Evolutionary conservation across 30 jellyfish, hydroid and myxozoan species (phyloP).

Genomic region (Pseudorhiza aurosa): DNA sequence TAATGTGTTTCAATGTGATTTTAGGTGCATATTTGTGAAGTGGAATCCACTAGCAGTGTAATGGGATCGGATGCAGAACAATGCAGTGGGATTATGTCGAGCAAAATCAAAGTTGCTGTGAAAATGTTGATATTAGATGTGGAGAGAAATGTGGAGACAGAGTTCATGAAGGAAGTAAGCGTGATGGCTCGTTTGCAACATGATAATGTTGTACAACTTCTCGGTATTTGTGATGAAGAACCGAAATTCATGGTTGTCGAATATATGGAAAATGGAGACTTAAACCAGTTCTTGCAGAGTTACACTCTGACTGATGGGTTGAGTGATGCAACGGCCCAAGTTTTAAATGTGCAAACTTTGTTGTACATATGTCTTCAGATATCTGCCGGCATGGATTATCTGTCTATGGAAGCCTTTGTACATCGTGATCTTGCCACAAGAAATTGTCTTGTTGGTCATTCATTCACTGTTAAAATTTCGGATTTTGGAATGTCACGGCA

Average conservation of each 20-base stretch:
- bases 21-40: slow-evolving; percentile 56
- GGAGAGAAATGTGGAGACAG: slow-evolving; percentile 64
- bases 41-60: slow-evolving; percentile 36
- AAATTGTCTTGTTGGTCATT: slow-evolving; percentile 94
- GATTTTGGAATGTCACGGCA: slow-evolving; percentile 91
- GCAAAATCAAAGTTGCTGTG: slow-evolving; percentile 76
- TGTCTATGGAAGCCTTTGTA: slow-evolving; percentile 79
- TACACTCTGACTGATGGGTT: slow-evolving; percentile 6
- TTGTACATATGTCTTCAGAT: slow-evolving; percentile 81
- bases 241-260: slow-evolving; percentile 92
- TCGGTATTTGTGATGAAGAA: slow-evolving; percentile 87
- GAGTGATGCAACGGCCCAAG: slow-evolving; percentile 50
- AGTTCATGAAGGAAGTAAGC: slow-evolving; percentile 89
- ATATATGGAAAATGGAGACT: slow-evolving; percentile 94
- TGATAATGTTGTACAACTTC: slow-evolving; percentile 83
- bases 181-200: slow-evolving; percentile 93
- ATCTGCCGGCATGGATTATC: slow-evolving; percentile 84
- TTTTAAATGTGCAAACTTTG: slow-evolving; percentile 65
- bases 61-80: slow-evolving; percentile 15
- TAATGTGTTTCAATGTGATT: neutral
- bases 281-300: slow-evolving; percentile 72
- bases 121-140: slow-evolving; percentile 77
- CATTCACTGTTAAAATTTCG: slow-evolving; percentile 81
- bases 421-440: slow-evolving; percentile 98
- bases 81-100: slow-evolving; percentile 42